Base-by-base conservation (phyloP, 2,888 invertebrate genomes). In the Opisthograptis luteolata region DNA sequence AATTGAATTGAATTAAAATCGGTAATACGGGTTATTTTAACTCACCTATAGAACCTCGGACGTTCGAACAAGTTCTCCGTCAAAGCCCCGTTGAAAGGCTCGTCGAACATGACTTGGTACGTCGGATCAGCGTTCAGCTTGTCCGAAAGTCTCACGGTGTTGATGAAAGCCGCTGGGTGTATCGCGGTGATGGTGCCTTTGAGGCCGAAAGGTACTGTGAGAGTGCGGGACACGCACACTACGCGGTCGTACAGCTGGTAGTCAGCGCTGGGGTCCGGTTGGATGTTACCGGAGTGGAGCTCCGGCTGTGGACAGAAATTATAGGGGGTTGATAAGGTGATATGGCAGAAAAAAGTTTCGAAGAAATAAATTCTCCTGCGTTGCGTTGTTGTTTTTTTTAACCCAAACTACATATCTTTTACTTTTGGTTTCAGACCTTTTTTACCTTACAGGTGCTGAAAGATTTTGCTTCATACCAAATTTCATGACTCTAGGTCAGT, bases 121-220 rank as follows among this genome's bases (percentile, higher is more conserved):
- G 94, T 87, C 0, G 87, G 88, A 27, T 94, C 93, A 0, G 89
- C 80, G 40, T 91, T 87, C 55, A 75, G 68, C 37, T 87, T 92
- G 70, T 90, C 94, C 19, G 81, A 92, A 59, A 85, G 80, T 37
- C 81, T 86, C 52, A 71, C 93, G 31, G 79, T 92, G 76, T 66
- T 92, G 73, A 70, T 70, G 68, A 15, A 49, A 74, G 75, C 62
- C 67, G 73, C 60, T 25, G 84, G 73, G 62, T 58, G 84, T 5
- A 95, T 89, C 0, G 93, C 96, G n/a, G 97, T 94, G 0, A 99
- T 90, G 0, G 97, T 98, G 17, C 99, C 99, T 55, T 93, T 93
- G 6, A 93, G 89, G 0, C 98, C 98, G 3, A 96, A 81, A 0
- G 98, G 98, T 9, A 97, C 96, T 0, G 95, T 92, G 70, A 93